Conservation (phyloP, 2,888 invertebrate genomes). For the Microplitis manilae region DNA sequence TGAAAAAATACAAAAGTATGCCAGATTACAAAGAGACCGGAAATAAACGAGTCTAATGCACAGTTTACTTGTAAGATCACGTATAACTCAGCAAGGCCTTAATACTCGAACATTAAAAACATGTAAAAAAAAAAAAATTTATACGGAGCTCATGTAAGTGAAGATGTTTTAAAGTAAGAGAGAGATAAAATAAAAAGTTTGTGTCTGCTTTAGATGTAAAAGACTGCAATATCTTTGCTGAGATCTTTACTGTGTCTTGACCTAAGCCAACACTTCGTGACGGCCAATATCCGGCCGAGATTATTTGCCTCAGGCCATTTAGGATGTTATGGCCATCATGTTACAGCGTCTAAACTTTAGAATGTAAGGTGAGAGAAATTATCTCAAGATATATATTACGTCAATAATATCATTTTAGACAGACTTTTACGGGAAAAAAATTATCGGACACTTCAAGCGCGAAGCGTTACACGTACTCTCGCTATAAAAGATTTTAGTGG, state of each 20-base stretch:
- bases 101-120: slow-evolving; percentile 12
- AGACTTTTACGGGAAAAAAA: too few species aligned
- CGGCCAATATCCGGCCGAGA: slow-evolving; percentile 60
- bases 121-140: not conserved
- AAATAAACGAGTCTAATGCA: slow-evolving; percentile 57
- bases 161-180: not conserved
- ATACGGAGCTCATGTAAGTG: not conserved
- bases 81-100: slow-evolving; percentile 46
- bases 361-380: slow-evolving; percentile 5
- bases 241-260: slow-evolving; percentile 49
- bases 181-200: slow-evolving; percentile 1
- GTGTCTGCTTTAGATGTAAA: not conserved
- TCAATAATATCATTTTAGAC: too few species aligned
- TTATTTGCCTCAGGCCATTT: slow-evolving; percentile 51
- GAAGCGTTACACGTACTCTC: too few species aligned
- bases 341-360: not conserved
- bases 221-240: slow-evolving; percentile 28
- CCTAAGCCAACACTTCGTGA: slow-evolving; percentile 63
- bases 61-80: slow-evolving; percentile 60
- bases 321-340: not conserved
- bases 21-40: slow-evolving; percentile 40
- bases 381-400: not conserved
- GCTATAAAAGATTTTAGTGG: too few species aligned
- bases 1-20: slow-evolving; percentile 20
- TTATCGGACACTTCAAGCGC: too few species aligned